Base-by-base conservation (phyloP, 1,140 invertebrate species). In the Trichonephila inaurata region DNA sequence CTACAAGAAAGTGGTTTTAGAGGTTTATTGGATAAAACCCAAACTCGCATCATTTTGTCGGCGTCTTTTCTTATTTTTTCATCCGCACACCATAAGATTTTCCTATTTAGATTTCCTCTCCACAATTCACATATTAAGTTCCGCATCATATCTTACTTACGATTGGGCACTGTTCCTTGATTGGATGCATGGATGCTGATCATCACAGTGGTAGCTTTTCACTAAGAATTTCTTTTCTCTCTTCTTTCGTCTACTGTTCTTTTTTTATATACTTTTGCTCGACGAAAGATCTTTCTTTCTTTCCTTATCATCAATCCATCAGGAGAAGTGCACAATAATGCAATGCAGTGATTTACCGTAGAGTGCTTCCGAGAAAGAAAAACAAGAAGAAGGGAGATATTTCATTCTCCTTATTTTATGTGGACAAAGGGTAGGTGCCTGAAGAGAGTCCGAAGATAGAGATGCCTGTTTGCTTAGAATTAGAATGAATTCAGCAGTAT, bases 281-380 rank as follows among this genome's bases (percentile, higher is more conserved):
- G 28, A 77, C 21, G 28, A 28, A 16, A 77, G 33, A 3, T 69
- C 28, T 40, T 77, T 77, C 28, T 18, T 51, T 51, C 51, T 77
- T 72, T 77, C 72, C 28, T 77, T 77, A 77, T 77, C 72, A 77
- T 77, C 72, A 77, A 77, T 77, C 72, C 72, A 77, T 77, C 28
- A 40, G 72, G 7, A 77, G 72, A 77, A 77, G 72, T 77, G 72
- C 72, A 77, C 72, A 33, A 77, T 77, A 77, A 77, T 77, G 72
- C 72, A 40, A 77, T 77, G 28, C 72, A 77, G 33, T 77, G 72
- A 77, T 77, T 77, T 77, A 77, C 72, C 72, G 72, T 77, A 19
- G 72, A 77, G 72, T 77, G 72, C 72, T 77, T 77, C 72, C 72
- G 72, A 33, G 28, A 40, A 77, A 77, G 16, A 33, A 40, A 77